phyloP scores from a whole-genome alignment of 37 sponge, comb jelly and placozoan genomes.

The Crambe crambe region DNA sequence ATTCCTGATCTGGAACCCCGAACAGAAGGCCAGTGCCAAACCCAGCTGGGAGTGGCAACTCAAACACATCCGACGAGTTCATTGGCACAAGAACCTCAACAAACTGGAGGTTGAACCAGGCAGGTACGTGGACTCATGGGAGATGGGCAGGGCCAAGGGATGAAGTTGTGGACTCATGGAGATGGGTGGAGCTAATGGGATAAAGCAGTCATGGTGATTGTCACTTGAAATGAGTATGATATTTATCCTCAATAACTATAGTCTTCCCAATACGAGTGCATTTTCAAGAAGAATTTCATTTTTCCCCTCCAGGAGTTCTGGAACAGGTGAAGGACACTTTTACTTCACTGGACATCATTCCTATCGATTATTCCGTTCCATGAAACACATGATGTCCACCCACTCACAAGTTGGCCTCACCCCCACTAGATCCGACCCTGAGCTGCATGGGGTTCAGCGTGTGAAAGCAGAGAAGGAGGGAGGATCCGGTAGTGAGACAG shows the following conservation, averaged over 20 bases:
- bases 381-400: slow-evolving; percentile 38
- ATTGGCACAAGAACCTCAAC: slow-evolving; percentile 52
- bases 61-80: slow-evolving; percentile 40
- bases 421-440: slow-evolving; percentile 6
- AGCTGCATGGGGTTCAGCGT: neutral
- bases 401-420: neutral
- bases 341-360: slow-evolving; percentile 60
- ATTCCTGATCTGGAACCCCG: slow-evolving; percentile 1
- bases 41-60: slow-evolving; percentile 53
- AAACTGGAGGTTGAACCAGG: slow-evolving; percentile 71
- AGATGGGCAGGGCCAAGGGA: neutral
- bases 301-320: slow-evolving; percentile 34
- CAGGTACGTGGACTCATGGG: slow-evolving; percentile 18
- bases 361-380: slow-evolving; percentile 34
- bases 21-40: neutral
- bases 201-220: no score
- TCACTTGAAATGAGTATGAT: no score
- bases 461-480: neutral
- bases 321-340: slow-evolving; percentile 73
- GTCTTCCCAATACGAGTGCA: no score
- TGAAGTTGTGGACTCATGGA: neutral
- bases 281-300: neutral
- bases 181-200: neutral
- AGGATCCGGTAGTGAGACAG: slow-evolving; percentile 14
- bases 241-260: no score